Base-by-base conservation (phyloP, 2,797 vertebrate genomes). In the Acrossocheilus fasciatus region DNA sequence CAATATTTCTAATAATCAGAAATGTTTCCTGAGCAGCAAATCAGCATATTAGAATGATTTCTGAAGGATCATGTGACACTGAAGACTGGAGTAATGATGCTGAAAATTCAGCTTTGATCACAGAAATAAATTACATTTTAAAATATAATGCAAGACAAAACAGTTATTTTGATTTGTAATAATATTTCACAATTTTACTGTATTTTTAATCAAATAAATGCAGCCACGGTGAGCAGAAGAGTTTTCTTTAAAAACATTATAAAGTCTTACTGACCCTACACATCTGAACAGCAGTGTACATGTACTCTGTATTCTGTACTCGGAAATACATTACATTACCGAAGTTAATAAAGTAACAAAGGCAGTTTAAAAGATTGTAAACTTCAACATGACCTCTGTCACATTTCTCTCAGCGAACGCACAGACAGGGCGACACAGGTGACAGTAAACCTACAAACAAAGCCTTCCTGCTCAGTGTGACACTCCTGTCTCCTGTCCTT, bases 381-480 rank as follows among this genome's bases (percentile, higher is more conserved):
- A 75, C 26, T 11, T 77, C 34, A 39, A 6, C 76, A 15, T 59
- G 76, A 78, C 36, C 62, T 68, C 62, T 23, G 62, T 45, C 39
- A 43, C 15, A 2, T 45, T 45, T 12, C 8, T 45, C 39, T 64
- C 23, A 20, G 11, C 12, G 11, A 72, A 50, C n/a, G 2, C 47
- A 50, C 12, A 36, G 6, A 39, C 34, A 45, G 26, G 17, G 6
- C 6, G 11, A 36, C 79, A 68, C 18, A 69, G 59, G n/a, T 45
- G n/a, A 80, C 77, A 45, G 10, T 18, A 81, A 50, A 52, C 64
- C 14, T 11, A 52, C 64, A 69, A n/a, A 82, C 81, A 30, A 9
- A 2, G 34, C 26, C 68, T 80, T 47, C 62, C 41, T 54, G 30
- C 62, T 81, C 80, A 52, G 45, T 18, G 0, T 11, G 64, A 54